Evolutionary conservation across 2,888 invertebrate species (phyloP).

Genomic region (Lasioglossum morio): DNA sequence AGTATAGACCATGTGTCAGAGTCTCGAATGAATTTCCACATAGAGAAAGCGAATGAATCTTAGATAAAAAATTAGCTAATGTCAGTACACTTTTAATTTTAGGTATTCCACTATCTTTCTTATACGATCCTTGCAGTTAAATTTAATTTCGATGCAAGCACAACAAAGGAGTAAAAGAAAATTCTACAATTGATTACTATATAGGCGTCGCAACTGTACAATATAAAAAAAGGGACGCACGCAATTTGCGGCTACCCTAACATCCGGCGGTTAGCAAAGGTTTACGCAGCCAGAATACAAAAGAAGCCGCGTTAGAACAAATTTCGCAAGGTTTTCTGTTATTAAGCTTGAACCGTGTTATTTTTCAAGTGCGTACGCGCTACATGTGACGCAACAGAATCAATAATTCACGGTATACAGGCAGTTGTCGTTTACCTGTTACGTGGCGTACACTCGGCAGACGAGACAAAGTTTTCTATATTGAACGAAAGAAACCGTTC

Average conservation of each 20-base stretch:
- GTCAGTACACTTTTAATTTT: not conserved
- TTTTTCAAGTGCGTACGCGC: not conserved
- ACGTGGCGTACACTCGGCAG: not conserved
- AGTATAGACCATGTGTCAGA: not conserved
- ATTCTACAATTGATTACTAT: not conserved
- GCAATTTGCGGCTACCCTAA: not conserved
- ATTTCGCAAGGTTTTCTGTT: not conserved
- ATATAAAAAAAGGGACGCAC: not conserved
- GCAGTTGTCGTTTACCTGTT: constrained; percentile 1
- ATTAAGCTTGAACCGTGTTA: not conserved
- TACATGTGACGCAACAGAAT: not conserved
- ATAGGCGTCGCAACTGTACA: not conserved
- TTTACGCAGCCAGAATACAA: not conserved
- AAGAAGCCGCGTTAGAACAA: not conserved
- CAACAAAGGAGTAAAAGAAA: not conserved
- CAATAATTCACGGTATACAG: constrained; percentile 6
- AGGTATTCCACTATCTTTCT: too few species aligned
- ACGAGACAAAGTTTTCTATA: constrained; percentile 31
- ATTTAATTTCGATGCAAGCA: not conserved
- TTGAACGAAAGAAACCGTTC: constrained; percentile 36
- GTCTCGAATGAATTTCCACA: not conserved
- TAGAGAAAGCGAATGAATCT: not conserved
- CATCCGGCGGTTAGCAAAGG: not conserved
- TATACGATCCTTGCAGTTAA: too few species aligned
- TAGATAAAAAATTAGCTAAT: not conserved